Evolutionary conservation across 2,888 invertebrate species (phyloP).

Genomic region (Cryptops parisi): DNA sequence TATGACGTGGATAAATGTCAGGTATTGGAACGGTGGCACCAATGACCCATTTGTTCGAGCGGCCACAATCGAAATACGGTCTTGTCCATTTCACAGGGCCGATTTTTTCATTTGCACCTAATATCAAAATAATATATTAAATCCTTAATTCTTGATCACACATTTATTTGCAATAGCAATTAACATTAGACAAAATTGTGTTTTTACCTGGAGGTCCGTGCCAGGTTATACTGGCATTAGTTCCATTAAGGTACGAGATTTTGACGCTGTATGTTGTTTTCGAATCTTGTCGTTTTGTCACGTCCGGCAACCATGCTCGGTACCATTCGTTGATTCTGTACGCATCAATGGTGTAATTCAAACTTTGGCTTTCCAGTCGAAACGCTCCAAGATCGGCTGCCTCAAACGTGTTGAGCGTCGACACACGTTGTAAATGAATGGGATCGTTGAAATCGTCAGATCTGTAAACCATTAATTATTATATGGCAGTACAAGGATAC

Average conservation of each 20-base stretch:
- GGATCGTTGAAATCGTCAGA: slow-evolving; percentile 92
- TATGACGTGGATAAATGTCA: slow-evolving; percentile 87
- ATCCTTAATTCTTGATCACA: too few relatives aligned
- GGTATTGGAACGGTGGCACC: slow-evolving; percentile 88
- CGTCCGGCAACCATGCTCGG: slow-evolving; percentile 76
- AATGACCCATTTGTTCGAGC: slow-evolving; percentile 91
- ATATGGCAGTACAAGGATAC: too few relatives aligned
- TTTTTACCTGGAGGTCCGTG: slow-evolving; percentile 79
- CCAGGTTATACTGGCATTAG: slow-evolving; percentile 91
- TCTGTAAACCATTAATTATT: too few relatives aligned
- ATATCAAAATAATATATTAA: slow-evolving; percentile 7
- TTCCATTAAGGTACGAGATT: slow-evolving; percentile 84
- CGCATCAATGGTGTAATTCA: slow-evolving; percentile 68
- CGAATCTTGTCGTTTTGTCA: slow-evolving; percentile 65
- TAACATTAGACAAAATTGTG: too few relatives aligned
- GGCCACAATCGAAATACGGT: slow-evolving; percentile 91
- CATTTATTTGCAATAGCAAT: too few relatives aligned
- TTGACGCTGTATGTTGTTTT: slow-evolving; percentile 75
- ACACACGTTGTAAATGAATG: slow-evolving; percentile 84
- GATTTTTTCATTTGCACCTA: slow-evolving; percentile 68
- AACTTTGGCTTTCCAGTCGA: slow-evolving; percentile 56
- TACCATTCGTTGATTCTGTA: slow-evolving; percentile 94
- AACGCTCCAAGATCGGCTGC: slow-evolving; percentile 75
- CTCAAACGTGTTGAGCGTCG: slow-evolving; percentile 82
- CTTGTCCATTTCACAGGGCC: slow-evolving; percentile 88